Evolutionary conservation across 2,888 invertebrate species (phyloP).

Genomic region (Onthophagus sagittarius): DNA sequence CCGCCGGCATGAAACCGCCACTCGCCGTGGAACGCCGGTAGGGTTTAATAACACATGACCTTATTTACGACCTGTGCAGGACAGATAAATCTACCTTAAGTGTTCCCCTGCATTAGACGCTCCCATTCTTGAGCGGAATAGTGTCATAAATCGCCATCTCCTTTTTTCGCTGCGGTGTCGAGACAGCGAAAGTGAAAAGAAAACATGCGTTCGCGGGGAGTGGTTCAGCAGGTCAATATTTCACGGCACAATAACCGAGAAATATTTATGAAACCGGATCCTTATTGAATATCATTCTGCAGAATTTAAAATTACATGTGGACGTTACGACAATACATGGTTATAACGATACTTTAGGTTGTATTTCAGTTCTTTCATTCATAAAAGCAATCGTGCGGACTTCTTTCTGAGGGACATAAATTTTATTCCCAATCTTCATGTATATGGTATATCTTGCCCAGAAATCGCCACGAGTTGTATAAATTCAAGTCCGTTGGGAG

Average conservation of each 20-base stretch:
- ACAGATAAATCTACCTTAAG: slow-evolving; percentile 21
- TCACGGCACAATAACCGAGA: neutral
- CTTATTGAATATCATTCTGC: neutral
- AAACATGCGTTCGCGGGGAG: neutral
- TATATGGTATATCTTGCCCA: neutral
- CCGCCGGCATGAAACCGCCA: neutral
- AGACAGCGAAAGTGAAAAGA: neutral
- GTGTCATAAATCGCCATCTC: slow-evolving; percentile 1
- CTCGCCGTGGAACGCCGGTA: neutral
- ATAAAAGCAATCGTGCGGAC: neutral
- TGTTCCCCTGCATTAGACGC: slow-evolving; percentile 15
- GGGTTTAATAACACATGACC: slow-evolving; percentile 21
- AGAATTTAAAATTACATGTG: neutral
- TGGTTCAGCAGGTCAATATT: neutral
- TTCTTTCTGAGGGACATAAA: neutral
- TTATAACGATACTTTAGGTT: neutral
- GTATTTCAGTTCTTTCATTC: neutral
- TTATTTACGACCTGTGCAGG: slow-evolving; percentile 19
- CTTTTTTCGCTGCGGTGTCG: neutral
- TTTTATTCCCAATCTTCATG: neutral
- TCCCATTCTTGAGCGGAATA: neutral
- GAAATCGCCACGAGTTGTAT: neutral
- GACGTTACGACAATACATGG: neutral
- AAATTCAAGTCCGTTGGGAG: neutral
- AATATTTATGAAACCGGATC: neutral